These are phyloP conservation scores for Balaenoptera acutorostrata DNA, from an alignment of 2,113 vertebrate species.

Conservation along the genomic window DNA sequence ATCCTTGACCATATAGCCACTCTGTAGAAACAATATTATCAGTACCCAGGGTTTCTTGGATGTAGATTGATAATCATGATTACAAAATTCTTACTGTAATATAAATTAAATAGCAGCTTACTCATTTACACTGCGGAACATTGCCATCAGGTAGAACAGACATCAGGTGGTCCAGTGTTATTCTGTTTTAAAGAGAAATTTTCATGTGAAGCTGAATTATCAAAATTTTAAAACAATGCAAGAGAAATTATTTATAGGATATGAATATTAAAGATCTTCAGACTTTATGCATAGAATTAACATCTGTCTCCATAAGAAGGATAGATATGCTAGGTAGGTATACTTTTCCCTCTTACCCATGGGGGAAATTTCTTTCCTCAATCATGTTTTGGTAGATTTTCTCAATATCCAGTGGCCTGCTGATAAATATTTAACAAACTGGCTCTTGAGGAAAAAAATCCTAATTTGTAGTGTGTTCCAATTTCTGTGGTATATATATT, in stretches of 20 bases:
- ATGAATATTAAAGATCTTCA: neutral
- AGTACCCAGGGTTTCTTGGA: neutral
- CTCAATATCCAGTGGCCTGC: neutral
- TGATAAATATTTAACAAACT: neutral
- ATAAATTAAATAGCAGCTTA: neutral
- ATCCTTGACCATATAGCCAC: neutral
- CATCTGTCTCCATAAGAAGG: neutral
- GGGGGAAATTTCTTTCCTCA: neutral
- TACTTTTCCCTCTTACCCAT: neutral
- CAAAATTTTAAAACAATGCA: neutral
- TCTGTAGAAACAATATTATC: neutral
- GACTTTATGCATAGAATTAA: neutral
- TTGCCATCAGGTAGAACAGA: neutral
- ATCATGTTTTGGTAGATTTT: neutral
- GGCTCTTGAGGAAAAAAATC: neutral
- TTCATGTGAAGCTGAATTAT: neutral
- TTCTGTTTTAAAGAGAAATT: neutral
- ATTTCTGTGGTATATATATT: neutral
- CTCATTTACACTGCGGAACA: neutral
- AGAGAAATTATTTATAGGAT: neutral
- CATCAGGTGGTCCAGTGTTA: neutral
- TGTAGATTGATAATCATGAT: neutral
- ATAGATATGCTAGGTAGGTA: neutral
- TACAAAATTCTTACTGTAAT: neutral
- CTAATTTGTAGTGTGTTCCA: neutral